These are phyloP conservation scores for Lithophane semibrunnea DNA, from an alignment of 2,888 invertebrate species.

Conservation along the genomic window DNA sequence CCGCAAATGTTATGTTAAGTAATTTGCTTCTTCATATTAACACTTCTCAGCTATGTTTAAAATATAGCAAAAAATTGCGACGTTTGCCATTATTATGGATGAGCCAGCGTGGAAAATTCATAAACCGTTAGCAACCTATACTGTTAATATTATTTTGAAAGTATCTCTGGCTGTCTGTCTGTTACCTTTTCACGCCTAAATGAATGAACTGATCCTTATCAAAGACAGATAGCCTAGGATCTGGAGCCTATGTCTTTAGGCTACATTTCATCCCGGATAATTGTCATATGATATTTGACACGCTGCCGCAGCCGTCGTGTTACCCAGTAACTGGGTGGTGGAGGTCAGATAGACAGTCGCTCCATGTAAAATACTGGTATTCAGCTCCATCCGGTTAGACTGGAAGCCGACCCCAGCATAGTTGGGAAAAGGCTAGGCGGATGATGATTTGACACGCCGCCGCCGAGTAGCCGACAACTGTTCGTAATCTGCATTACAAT, in stretches of 20 bases:
- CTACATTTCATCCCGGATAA: background rate
- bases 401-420: too few relatives aligned
- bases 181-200: background rate
- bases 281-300: background rate
- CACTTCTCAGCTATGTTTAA: background rate
- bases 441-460: too few relatives aligned
- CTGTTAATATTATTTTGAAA: background rate
- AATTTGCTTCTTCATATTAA: conserved; percentile 20
- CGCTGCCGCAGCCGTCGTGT: too few relatives aligned
- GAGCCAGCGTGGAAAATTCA: background rate
- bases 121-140: background rate
- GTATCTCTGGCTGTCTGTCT: background rate
- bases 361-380: too few relatives aligned
- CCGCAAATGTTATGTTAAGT: background rate
- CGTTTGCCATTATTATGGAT: background rate
- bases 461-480: too few relatives aligned
- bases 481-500: too few relatives aligned
- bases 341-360: too few relatives aligned
- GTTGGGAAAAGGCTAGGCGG: too few relatives aligned
- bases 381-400: too few relatives aligned
- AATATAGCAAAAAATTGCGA: background rate
- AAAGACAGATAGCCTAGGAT: background rate
- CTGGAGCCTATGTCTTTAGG: too few relatives aligned
- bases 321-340: too few relatives aligned
- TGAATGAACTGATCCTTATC: background rate